Percentiles rank a stretch among this genome's conserved stretches.
These are phyloP conservation scores for Trachymyrmex cornetzi DNA, from an alignment of 1,140 invertebrate species.

Conservation along the genomic window DNA sequence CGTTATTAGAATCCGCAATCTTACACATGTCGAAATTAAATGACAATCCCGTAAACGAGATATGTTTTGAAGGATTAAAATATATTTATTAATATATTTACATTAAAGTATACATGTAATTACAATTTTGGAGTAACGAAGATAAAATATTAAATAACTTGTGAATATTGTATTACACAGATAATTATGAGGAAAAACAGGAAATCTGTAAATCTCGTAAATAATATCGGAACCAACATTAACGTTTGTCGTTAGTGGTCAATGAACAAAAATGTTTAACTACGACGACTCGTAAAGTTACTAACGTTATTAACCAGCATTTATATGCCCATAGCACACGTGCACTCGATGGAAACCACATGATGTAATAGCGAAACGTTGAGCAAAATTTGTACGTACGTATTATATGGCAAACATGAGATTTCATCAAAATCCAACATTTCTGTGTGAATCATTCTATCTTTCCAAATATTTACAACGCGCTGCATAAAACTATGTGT, in stretches of 20 bases:
- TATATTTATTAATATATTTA: conserved; percentile 11
- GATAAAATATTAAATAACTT: not conserved
- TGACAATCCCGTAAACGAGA: not conserved
- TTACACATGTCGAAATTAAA: conserved; percentile 12
- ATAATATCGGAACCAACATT: conserved; percentile 12
- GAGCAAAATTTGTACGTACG: conserved; percentile 29
- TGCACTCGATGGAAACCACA: conserved; percentile 32
- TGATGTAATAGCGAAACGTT: conserved; percentile 41
- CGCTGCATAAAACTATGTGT: not conserved
- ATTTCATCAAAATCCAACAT: conserved; percentile 53
- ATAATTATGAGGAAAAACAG: not conserved
- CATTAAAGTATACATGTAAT: not conserved
- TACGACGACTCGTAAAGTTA: conserved; percentile 22
- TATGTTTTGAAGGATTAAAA: not conserved
- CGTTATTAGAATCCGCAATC: conserved; percentile 2
- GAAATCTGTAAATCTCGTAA: conserved; percentile 19
- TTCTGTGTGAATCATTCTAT: conserved; percentile 15
- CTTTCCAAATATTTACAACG: conserved; percentile 35
- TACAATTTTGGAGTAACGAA: not conserved
- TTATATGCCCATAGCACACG: conserved; percentile 40
- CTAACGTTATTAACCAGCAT: conserved; percentile 45
- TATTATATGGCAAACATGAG: conserved; percentile 37
- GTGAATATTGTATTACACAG: conserved; percentile 3
- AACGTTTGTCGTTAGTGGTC: conserved; percentile 6
- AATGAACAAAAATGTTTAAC: conserved; percentile 53